Evolutionary conservation across 2,113 vertebrate species (phyloP).

Genomic region (Nothoprocta perdicaria): DNA sequence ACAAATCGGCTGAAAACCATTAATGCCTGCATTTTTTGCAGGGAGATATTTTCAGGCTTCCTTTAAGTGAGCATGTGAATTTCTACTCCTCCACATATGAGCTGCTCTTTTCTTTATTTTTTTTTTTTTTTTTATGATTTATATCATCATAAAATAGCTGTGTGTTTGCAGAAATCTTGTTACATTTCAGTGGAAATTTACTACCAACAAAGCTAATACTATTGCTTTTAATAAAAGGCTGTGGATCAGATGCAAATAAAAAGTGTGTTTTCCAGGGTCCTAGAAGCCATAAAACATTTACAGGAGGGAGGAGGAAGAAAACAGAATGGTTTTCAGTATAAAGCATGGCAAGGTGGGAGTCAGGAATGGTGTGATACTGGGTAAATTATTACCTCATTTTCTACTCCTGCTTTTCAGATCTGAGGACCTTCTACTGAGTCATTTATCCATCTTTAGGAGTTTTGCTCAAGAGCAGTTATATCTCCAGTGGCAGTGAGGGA

Average conservation of each 20-base stretch:
- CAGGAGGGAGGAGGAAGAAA: background rate
- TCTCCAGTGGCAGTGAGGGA: background rate
- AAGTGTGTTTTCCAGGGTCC: constrained; percentile 2
- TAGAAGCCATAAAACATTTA: constrained; percentile 3
- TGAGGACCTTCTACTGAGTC: background rate
- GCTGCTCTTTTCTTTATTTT: constrained; percentile 40
- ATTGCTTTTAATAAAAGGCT: constrained; percentile 29
- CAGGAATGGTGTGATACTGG: background rate
- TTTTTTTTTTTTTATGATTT: constrained; percentile 29
- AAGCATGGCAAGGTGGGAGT: background rate
- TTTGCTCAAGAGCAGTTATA: background rate
- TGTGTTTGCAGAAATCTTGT: background rate
- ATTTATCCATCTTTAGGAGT: background rate
- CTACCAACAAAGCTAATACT: background rate
- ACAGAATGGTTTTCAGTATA: background rate
- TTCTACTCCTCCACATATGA: constrained; percentile 22
- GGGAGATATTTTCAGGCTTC: constrained; percentile 6
- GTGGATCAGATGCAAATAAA: constrained; percentile 14
- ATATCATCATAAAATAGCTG: constrained; percentile 13
- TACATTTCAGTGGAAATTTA: constrained; percentile 35
- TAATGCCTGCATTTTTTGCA: background rate
- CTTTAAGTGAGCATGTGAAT: background rate
- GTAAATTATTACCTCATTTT: background rate
- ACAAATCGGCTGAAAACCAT: background rate
- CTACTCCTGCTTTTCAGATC: background rate